These are phyloP conservation scores for Clarias pachynema DNA, from an alignment of 2,797 vertebrate species.

Conservation along the genomic window DNA sequence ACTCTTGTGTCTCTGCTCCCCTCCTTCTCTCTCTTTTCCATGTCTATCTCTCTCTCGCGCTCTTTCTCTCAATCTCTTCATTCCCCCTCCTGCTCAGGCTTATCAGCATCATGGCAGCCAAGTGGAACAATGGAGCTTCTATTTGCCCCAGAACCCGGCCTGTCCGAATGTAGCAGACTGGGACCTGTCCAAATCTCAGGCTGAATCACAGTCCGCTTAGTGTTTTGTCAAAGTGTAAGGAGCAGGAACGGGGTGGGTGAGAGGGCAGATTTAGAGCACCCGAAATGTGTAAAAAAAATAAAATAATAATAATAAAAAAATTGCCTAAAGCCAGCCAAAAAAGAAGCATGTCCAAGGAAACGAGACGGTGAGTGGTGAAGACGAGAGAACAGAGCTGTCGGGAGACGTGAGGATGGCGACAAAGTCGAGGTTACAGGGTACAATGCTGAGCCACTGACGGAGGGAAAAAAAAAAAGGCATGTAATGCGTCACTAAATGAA, in stretches of 20 bases:
- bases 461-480: slow-evolving; percentile 14
- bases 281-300: neutral
- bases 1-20: slow-evolving; percentile 35
- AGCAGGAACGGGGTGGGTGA: neutral
- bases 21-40: slow-evolving; percentile 19
- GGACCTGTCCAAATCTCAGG: slow-evolving; percentile 58
- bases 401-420: slow-evolving; percentile 57
- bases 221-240: slow-evolving; percentile 45
- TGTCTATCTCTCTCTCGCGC: slow-evolving; percentile 22
- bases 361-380: slow-evolving; percentile 17
- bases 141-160: slow-evolving; percentile 70
- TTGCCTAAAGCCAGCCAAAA: slow-evolving; percentile 26
- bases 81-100: slow-evolving; percentile 66
- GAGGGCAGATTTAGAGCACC: neutral
- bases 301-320: neutral
- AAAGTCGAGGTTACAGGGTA: slow-evolving; percentile 53
- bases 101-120: slow-evolving; percentile 71
- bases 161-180: slow-evolving; percentile 75
- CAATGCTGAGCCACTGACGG: neutral
- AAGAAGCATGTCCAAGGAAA: slow-evolving; percentile 18
- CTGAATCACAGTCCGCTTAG: slow-evolving; percentile 71
- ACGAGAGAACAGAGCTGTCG: slow-evolving; percentile 39
- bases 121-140: slow-evolving; percentile 57
- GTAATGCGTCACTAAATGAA: slow-evolving; percentile 55
- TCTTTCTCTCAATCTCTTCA: neutral